These are phyloP conservation scores for Julus scanicus DNA, from an alignment of 2,888 invertebrate genomes.

Conservation along the genomic window DNA sequence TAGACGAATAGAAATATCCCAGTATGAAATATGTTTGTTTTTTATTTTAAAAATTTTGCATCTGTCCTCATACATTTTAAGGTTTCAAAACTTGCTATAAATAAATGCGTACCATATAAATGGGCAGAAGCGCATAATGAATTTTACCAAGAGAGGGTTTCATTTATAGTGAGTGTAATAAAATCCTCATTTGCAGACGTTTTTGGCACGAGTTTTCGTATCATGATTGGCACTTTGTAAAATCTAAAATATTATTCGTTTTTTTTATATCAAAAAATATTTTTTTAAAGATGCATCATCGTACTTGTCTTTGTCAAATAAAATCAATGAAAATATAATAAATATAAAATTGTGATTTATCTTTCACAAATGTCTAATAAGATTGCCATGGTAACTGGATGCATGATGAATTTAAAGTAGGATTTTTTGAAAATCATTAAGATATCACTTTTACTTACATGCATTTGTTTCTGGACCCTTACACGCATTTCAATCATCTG, in stretches of 20 bases:
- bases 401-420: not conserved
- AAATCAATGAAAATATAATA: not conserved
- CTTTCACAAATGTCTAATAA: not conserved
- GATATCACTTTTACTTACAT: not conserved
- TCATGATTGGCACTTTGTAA: too few species aligned
- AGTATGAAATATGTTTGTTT: not conserved
- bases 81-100: not conserved
- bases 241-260: too few species aligned
- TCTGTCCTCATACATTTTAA: not conserved
- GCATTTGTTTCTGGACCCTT: not conserved
- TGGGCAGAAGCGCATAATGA: not conserved
- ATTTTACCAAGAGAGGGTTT: not conserved
- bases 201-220: not conserved
- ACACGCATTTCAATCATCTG: not conserved
- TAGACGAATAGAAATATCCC: not conserved
- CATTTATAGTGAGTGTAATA: not conserved
- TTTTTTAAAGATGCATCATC: not conserved
- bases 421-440: not conserved
- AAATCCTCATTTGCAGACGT: not conserved
- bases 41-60: not conserved
- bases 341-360: not conserved
- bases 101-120: not conserved
- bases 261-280: too few species aligned
- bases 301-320: not conserved
- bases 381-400: constrained; percentile 11